phyloP scores from a whole-genome alignment of 2,888 invertebrate species.

The Cryptocephalus primarius region DNA sequence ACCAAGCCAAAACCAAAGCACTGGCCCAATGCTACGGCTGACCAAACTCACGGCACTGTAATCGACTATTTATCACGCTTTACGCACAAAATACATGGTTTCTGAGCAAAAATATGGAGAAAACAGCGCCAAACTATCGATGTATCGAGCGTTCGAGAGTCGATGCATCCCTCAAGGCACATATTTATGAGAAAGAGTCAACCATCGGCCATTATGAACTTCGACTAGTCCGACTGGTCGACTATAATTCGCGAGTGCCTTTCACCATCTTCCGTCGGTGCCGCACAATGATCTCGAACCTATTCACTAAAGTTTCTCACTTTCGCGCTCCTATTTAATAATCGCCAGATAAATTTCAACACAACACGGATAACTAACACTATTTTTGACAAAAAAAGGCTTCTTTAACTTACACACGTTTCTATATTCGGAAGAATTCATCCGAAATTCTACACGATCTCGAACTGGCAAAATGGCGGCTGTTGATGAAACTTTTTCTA shows the following conservation, averaged over 20 bases:
- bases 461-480: conserved; percentile 88
- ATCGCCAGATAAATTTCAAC: conserved; percentile 32
- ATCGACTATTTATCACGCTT: conserved; percentile 37
- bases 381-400: conserved; percentile 34
- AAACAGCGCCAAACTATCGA: conserved; percentile 46
- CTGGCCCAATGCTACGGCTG: conserved; percentile 36
- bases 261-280: conserved; percentile 65
- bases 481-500: conserved; percentile 92
- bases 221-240: conserved; percentile 55
- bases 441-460: conserved; percentile 67
- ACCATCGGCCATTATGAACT: conserved; percentile 74
- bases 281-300: conserved; percentile 61
- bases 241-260: conserved; percentile 45
- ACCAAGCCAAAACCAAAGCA: conserved; percentile 54
- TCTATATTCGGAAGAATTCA: conserved; percentile 60
- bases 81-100: conserved; percentile 37
- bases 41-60: conserved; percentile 33
- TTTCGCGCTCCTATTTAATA: conserved; percentile 40
- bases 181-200: conserved; percentile 58
- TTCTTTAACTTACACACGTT: conserved; percentile 34
- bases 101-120: conserved; percentile 34
- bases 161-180: conserved; percentile 66
- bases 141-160: conserved; percentile 58
- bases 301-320: conserved; percentile 51
- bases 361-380: conserved; percentile 28